Base-by-base conservation (phyloP, 1,140 invertebrate genomes). In the Acromyrmex echinatior region DNA sequence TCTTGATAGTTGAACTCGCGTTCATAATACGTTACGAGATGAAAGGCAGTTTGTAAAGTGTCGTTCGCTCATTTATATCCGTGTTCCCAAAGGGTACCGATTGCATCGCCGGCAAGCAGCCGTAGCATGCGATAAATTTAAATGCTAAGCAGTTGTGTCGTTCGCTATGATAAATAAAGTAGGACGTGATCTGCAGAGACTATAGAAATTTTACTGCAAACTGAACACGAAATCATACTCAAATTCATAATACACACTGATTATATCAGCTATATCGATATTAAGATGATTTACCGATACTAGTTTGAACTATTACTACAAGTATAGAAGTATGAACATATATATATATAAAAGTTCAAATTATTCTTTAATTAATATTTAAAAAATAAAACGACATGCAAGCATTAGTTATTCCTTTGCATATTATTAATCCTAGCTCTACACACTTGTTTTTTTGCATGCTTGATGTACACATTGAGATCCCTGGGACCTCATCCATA, bases 21-120 rank as follows among this genome's bases (percentile, higher is more conserved):
- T 74, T 49, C n/a, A 35, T 51, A 14, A 51, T 51, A 51, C 45
- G 21, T 35, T 45, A 45, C 35, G 35, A 58, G 66, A 81, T 71
- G 66, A 76, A 76, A 45, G 56, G 56, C 62, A 74, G 70, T 82
- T 82, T 82, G 68, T 84, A 84, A 76, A 84, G 70, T 84, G 80
- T 84, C 80, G 56, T 76, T 84, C n/a, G 80, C 70, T 76, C 80
- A 45, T 84, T 84, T 84, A 76, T 74, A 74, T 74, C 28, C 39
- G 25, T 12, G 58, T 70, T 70, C 56, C 70, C 80, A 84, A 84
- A 84, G 70, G 78, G 12, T 62, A 35, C 70, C 56, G 68, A 84
- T 76, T 73, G 53, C 68, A 73, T 63, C 60, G 28, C 62, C 14
- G n/a, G 21, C 56, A 53, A 28, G 73, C 81, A 65, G 18, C 35